A percentile compares a stretch with the other conserved stretches of the same genome.
Evolutionary conservation across 2,797 vertebrate species (phyloP).

Genomic region (Lerista edwardsae): DNA sequence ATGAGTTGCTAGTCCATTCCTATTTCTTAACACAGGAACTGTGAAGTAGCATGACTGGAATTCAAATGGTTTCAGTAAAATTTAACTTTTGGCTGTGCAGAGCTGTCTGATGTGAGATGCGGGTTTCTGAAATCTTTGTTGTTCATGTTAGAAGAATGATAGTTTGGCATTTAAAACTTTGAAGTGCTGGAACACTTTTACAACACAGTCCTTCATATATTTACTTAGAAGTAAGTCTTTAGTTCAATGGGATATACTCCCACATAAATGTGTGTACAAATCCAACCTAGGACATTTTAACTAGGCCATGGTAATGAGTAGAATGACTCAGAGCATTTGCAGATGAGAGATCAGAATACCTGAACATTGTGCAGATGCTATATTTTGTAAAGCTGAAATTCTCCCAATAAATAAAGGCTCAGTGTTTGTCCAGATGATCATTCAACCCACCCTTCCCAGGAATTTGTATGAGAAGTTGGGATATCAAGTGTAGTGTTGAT

Average conservation of each 20-base stretch:
- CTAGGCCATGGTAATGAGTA: neutral
- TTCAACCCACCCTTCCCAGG: too few relatives aligned
- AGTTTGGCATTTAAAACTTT: neutral
- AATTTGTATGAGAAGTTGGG: neutral
- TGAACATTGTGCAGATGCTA: neutral
- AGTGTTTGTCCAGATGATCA: neutral
- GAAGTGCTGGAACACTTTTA: neutral
- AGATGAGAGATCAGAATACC: neutral
- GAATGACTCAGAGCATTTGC: neutral
- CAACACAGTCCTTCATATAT: too few relatives aligned
- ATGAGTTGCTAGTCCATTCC: neutral
- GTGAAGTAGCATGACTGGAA: neutral
- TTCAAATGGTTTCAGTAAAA: neutral
- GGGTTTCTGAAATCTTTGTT: neutral
- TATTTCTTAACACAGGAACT: neutral
- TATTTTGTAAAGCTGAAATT: neutral
- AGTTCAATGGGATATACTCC: too few relatives aligned
- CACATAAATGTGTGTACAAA: too few relatives aligned
- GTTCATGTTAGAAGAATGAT: neutral
- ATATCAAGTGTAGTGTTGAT: neutral
- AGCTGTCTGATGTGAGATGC: neutral
- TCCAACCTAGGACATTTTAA: neutral
- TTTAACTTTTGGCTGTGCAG: neutral
- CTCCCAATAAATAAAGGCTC: neutral
- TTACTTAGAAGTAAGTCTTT: too few relatives aligned